Evolutionary conservation across 2,888 invertebrate species (phyloP).

Genomic region (Antheraea yamamai): DNA sequence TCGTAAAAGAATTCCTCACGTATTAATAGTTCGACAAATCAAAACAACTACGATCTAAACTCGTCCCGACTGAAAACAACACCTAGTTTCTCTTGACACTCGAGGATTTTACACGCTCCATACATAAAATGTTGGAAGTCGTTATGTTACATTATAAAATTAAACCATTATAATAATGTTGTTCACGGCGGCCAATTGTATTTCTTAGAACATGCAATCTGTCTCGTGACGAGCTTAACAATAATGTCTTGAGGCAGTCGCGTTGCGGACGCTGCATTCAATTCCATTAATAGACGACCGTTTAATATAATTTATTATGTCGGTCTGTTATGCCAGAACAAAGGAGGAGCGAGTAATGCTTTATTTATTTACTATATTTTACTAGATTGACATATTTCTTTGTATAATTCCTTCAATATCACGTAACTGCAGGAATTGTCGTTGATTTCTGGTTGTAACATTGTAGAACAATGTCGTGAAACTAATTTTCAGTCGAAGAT

Average conservation of each 20-base stretch:
- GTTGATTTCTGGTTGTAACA: too few species aligned
- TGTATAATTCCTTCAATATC: too few species aligned
- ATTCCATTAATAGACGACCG: constrained; percentile 8
- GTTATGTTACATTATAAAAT: constrained; percentile 11
- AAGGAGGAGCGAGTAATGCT: background rate
- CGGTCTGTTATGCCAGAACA: background rate
- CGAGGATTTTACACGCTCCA: background rate
- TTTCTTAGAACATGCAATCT: constrained; percentile 15
- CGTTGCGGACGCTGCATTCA: constrained; percentile 13
- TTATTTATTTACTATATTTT: background rate
- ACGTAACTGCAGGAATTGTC: too few species aligned
- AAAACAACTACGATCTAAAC: too few species aligned
- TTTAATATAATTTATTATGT: constrained; percentile 12
- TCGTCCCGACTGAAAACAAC: background rate
- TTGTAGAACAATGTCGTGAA: too few species aligned
- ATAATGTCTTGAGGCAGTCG: constrained; percentile 8
- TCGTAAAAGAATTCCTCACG: too few species aligned
- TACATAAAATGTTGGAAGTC: background rate
- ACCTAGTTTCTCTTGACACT: background rate
- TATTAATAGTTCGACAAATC: too few species aligned
- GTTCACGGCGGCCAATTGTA: constrained; percentile 12
- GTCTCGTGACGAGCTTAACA: constrained; percentile 10
- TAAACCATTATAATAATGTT: constrained; percentile 15
- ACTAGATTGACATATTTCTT: background rate
- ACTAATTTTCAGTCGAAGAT: too few species aligned